Base-by-base conservation (phyloP, 2,888 invertebrate genomes). In the Glaucopsyche alexis region DNA sequence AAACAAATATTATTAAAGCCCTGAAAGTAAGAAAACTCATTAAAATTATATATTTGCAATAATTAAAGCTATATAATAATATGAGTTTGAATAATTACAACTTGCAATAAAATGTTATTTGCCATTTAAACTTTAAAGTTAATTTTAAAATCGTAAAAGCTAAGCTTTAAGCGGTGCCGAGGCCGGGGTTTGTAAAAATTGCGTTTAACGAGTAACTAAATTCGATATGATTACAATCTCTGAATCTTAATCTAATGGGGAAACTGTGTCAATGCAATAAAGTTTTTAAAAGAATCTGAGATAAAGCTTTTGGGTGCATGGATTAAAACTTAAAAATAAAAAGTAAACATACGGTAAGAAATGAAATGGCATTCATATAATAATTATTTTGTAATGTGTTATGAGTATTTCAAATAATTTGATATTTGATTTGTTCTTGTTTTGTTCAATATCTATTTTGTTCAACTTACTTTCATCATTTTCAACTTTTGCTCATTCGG, bases 241-340 rank as follows among this genome's bases (percentile, higher is more conserved):
- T 13, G 40, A 47, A 19, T 16, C 40, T 42, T 66, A 52, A 66
- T 66, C 50, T 72, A 67, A 67, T 45, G 45, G 42, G 67, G 49
- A 50, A 66, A 72, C 66, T 72, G 50, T 72, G 55, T 71, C 66
- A 50, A n/a, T 66, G 65, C 66, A 65, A 65, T 60, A 60, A 60
- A 64, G 38, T 47, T 60, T 60, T 72, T 52, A 72, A 66, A 72
- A 42, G 67, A 50, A 60, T 60, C 60, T 14, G 29, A 60, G 60
- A 60, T 60, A 60, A 60, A 29, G 14, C 8, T 60, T 55, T 60
- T 60, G 29, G 60, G 60, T 29, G 14, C 13, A 60, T 13, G 29
- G 60, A 4, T 50, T n/a, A 50, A 50, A 50, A 29, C 2, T 50
- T n/a, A 50, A 50, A 50, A 29, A 13, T 60, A 13, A 60, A 60